Evolutionary conservation across 2,888 invertebrate species (phyloP), one percentile per base, ranked within the genome.

Genomic region (Drosophila fulvimacula): DNA sequence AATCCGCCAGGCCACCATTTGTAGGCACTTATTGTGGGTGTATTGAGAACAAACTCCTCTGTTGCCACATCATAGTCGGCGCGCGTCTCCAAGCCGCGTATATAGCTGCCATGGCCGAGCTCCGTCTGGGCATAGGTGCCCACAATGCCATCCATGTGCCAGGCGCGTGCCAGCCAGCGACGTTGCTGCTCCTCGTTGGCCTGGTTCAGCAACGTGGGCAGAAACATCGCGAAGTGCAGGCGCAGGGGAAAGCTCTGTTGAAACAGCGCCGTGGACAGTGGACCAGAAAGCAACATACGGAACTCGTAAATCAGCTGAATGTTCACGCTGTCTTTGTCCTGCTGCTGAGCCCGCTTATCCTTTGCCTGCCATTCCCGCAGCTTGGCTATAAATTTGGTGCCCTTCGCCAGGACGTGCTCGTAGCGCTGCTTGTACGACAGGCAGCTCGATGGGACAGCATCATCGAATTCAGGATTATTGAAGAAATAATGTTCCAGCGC

Each of bases 1-100:
- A 98, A 93, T 89, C 96, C 96, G 7, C 98, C 98, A n/a, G 98
- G 98, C 98, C 98, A 98, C 98, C 98, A 98, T 93, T 98, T 99
- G 91, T 96, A 97, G 0, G 98, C 95, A 0, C 97, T 96, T 24
- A 97, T 92, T 0, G 96, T 96, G 1, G 98, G 98, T 58, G 96
- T 96, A 90, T 98, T 94, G 32, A 99, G 92, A 21, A 98, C 93
- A 90, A 99, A 99, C 93, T 98, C 96, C 90, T 97, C 93, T 0
- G 95, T 96, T 2, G 92, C 90, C 0, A 95, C 93, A 91, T 98
- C 98, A 91, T 97, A 99, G 0, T 96, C 97, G 1, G 98, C 97
- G 0, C 96, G 97, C 0, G 98, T 98, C 93, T 99, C 98, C 74
- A 99, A 92, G 0, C 97, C 91, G 77, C 97, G 94, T 64, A 99